Evolutionary conservation across 2,113 vertebrate genomes (phyloP).

Genomic region (Arothron firmamentum): DNA sequence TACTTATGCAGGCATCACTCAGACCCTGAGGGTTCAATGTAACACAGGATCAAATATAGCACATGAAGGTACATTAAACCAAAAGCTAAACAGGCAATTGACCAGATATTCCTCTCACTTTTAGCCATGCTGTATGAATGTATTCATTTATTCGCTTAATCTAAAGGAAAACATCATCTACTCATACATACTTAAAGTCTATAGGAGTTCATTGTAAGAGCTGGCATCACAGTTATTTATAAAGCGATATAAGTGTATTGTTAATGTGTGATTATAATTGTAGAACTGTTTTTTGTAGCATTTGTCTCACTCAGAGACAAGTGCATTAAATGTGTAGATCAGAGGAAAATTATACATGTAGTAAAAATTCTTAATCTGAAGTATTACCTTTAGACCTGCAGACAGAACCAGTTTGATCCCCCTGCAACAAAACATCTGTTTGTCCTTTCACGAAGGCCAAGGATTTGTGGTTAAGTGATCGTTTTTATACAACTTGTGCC

Average conservation of each 20-base stretch:
- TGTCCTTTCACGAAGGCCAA: too few relatives aligned
- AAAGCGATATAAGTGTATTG: neutral
- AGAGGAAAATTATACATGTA: too few relatives aligned
- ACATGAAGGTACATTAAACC: neutral
- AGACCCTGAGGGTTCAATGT: conserved; percentile 1
- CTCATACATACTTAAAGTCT: neutral
- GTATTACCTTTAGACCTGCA: too few relatives aligned
- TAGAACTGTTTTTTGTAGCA: too few relatives aligned
- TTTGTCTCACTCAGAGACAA: too few relatives aligned
- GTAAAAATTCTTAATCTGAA: too few relatives aligned
- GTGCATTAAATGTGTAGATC: too few relatives aligned
- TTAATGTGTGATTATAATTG: neutral
- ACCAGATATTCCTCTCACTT: neutral
- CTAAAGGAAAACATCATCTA: neutral
- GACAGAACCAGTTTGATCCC: too few relatives aligned
- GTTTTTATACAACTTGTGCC: neutral
- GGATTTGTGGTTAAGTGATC: too few relatives aligned
- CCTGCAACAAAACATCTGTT: too few relatives aligned
- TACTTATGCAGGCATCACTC: neutral
- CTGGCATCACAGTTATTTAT: too few relatives aligned
- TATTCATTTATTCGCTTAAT: neutral
- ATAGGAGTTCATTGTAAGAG: neutral
- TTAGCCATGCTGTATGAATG: too few relatives aligned
- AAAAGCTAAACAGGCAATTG: neutral
- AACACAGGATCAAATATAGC: neutral